Evolutionary conservation across 1,140 invertebrate genomes (phyloP).

Genomic region (roundworm (Caenorhabditis elegans)): DNA sequence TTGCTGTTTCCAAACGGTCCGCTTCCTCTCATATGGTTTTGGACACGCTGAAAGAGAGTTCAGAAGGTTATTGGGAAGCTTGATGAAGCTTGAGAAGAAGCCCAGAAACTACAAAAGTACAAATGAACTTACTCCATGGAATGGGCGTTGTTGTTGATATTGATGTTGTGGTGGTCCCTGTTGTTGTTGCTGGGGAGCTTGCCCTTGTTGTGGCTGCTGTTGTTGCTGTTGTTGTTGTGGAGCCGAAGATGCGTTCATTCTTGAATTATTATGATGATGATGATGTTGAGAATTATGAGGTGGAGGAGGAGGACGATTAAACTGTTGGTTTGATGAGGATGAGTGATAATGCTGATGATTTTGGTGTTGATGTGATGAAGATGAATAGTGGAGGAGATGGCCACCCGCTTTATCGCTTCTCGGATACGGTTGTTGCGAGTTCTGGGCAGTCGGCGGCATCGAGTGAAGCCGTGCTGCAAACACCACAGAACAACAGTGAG

Average conservation of each 20-base stretch:
- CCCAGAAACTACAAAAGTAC: no score
- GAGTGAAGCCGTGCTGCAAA: not conserved
- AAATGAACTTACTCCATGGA: not conserved
- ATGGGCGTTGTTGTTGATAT: not conserved
- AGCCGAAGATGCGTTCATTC: not conserved
- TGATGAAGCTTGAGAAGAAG: no score
- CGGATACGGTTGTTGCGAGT: not conserved
- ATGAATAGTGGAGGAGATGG: not conserved
- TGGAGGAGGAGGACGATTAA: not conserved
- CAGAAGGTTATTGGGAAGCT: no score
- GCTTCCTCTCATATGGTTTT: not conserved
- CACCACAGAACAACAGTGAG: slow-evolving; percentile 5
- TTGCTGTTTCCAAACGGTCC: slow-evolving; percentile 28
- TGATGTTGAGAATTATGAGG: not conserved
- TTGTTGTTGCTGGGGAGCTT: not conserved
- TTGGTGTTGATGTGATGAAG: not conserved
- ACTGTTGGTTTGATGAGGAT: not conserved
- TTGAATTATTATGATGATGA: not conserved
- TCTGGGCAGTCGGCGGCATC: not conserved
- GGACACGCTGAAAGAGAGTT: not conserved
- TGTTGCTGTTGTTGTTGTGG: not conserved
- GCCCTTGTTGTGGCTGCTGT: not conserved
- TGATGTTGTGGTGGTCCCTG: not conserved
- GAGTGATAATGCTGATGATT: not conserved
- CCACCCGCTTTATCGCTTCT: not conserved